Evolutionary conservation across 2,113 vertebrate genomes (phyloP), one percentile per base, ranked within the genome.

Genomic region (Motacilla alba): DNA sequence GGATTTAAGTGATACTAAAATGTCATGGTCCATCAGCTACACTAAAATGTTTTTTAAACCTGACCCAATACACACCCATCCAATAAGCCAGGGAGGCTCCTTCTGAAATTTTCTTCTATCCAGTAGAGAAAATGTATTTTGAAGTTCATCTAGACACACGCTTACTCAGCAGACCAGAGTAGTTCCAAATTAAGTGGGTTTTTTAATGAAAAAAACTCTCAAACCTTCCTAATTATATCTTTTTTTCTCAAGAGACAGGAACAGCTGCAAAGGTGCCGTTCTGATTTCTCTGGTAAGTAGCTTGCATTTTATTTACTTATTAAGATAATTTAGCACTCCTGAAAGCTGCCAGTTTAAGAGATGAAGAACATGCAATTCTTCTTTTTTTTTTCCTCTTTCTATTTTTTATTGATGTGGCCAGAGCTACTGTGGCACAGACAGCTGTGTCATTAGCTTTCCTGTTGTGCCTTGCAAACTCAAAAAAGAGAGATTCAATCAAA

Each of bases 271-370:
- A 95, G 46, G 44, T 84, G 55, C 49, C 23, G 0, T 55, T 86
- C 67, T 91, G 68, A 73, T 82, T 89, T 94, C 73, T 73, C 60
- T 93, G 75, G 60, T 88, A 95, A 91, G 86, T 83, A 90, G 60
- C 58, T 62, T 81, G 70, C 83, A 80, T 88, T 95, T 93, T 81
- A 84, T 95, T 92, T 96, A 76, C 63, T 81, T 92, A 72, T 81
- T 91, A 80, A 85, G 76, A 73, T 37, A 13, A 88, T 80, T 96
- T 87, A 90, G 43, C 31, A 27, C 33, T 89, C 66, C 55, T 77
- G 70, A 90, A 74, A 93, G 58, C 35, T 85, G 75, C 63, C 33
- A 27, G 13, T 72, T 53, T 62, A 41, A 82, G 62, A 89, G 53
- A 74, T 60, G 49, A 27, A 55, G 43, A 88, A n/a, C 56, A 58